These are phyloP conservation scores for Trichomycterus rosablanca DNA, from an alignment of 2,113 vertebrate species.

Conservation along the genomic window DNA sequence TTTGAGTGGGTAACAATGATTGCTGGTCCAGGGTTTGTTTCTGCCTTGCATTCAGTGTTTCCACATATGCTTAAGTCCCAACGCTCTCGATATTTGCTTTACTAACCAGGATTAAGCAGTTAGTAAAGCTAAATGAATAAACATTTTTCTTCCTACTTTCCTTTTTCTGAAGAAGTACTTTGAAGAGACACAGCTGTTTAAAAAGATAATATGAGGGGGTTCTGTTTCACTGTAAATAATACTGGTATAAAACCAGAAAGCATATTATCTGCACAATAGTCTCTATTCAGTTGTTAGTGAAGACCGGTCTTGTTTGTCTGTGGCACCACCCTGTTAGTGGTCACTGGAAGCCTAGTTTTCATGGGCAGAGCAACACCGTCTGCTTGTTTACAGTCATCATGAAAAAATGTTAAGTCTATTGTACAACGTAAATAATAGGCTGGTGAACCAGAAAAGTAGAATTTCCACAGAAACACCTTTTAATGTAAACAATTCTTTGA, in stretches of 20 bases:
- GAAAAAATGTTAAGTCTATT: not conserved
- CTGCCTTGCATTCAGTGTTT: too few relatives aligned
- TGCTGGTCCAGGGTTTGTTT: too few relatives aligned
- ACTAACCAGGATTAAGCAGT: too few relatives aligned
- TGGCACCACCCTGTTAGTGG: conserved; percentile 37
- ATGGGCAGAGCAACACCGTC: conserved; percentile 6
- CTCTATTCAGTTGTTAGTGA: not conserved
- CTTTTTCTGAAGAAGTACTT: too few relatives aligned
- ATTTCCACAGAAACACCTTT: not conserved
- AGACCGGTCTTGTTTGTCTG: conserved; percentile 19
- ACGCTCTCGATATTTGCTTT: too few relatives aligned
- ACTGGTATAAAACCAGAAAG: not conserved
- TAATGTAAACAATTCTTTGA: not conserved
- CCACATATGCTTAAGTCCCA: too few relatives aligned
- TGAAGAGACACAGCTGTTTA: not conserved
- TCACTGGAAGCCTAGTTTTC: conserved; percentile 11
- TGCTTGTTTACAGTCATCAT: not conserved
- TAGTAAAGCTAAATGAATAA: too few relatives aligned
- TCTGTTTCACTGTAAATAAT: too few relatives aligned
- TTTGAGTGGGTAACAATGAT: too few relatives aligned
- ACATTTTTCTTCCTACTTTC: not conserved
- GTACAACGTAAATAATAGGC: too few relatives aligned
- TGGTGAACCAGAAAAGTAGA: not conserved
- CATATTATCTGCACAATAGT: conserved; percentile 2
- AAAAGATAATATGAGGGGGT: not conserved